Percentiles rank a stretch among this genome's conserved stretches.
Evolutionary conservation across 2,797 vertebrate species (phyloP).

Genomic region (Amblyraja radiata): DNA sequence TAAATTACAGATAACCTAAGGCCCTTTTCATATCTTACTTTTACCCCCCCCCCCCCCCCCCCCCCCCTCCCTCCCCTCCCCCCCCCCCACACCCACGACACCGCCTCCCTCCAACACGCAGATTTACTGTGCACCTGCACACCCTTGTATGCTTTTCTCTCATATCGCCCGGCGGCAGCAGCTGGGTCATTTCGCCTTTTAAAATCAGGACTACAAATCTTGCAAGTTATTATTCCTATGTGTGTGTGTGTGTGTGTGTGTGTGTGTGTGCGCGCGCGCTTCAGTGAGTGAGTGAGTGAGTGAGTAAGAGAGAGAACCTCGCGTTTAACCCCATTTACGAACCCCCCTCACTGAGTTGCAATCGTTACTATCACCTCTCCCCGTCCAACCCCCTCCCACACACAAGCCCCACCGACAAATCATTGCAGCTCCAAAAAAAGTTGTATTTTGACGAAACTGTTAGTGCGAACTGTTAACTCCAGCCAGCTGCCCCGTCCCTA

Average conservation of each 20-base stretch:
- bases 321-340: background rate
- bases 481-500: background rate
- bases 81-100: too few relatives aligned
- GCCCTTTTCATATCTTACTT: slow-evolving; percentile 36
- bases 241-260: background rate
- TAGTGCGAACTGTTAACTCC: background rate
- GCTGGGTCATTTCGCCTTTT: background rate
- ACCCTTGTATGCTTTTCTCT: background rate
- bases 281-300: background rate
- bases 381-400: background rate
- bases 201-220: background rate
- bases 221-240: slow-evolving; percentile 15
- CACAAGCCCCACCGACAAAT: background rate
- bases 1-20: slow-evolving; percentile 37
- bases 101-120: background rate
- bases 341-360: background rate
- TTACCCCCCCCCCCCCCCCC: background rate
- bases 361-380: background rate
- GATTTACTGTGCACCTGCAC: slow-evolving; percentile 11
- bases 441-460: background rate
- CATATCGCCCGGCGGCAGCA: background rate
- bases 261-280: background rate
- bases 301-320: background rate
- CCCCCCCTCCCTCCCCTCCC: too few relatives aligned
- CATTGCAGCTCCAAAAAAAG: background rate